Evolutionary conservation across 1,140 invertebrate species (phyloP), one percentile per base, ranked within the genome.

Genomic region (Parasteatoda tepidariorum): DNA sequence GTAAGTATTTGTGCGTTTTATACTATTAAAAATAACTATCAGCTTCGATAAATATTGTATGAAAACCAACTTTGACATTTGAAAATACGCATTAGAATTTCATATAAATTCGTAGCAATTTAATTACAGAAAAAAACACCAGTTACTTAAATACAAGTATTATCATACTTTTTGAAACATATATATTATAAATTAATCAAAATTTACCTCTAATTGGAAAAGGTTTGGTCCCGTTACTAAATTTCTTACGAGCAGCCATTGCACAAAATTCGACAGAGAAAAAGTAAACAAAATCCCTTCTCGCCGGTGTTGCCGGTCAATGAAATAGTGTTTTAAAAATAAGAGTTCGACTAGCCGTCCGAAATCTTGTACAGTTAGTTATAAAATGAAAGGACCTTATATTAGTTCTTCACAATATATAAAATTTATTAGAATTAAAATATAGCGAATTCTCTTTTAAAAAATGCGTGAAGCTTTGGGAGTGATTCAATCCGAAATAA

Each of bases 151-250:
- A n/a, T n/a, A n/a, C n/a, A n/a, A n/a, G n/a, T n/a, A n/a, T n/a
- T n/a, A n/a, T n/a, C n/a, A n/a, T n/a, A n/a, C n/a, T n/a, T n/a
- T n/a, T n/a, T n/a, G n/a, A n/a, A n/a, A n/a, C n/a, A n/a, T n/a
- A n/a, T n/a, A n/a, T n/a, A n/a, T n/a, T n/a, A n/a, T n/a, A n/a
- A n/a, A n/a, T n/a, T n/a, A 31, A 33, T 18, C 33, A 6, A 64
- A 71, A 61, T 33, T 78, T 33, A 86, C 84, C 85, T 78, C 85
- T 48, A 82, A 85, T 85, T 11, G 85, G 85, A 73, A 86, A 86
- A 54, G 85, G 85, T 78, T 86, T 86, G 3, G 85, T 84, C 6
- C 85, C 85, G 64, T 71, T 84, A 34, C 70, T 85, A 26, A 55
- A 78, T 34, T 78, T 78, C 54, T 78, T 78, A 6, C 74, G 61